Evolutionary conservation across 2,888 invertebrate species (phyloP).

Genomic region (Mellilla xanthometata): DNA sequence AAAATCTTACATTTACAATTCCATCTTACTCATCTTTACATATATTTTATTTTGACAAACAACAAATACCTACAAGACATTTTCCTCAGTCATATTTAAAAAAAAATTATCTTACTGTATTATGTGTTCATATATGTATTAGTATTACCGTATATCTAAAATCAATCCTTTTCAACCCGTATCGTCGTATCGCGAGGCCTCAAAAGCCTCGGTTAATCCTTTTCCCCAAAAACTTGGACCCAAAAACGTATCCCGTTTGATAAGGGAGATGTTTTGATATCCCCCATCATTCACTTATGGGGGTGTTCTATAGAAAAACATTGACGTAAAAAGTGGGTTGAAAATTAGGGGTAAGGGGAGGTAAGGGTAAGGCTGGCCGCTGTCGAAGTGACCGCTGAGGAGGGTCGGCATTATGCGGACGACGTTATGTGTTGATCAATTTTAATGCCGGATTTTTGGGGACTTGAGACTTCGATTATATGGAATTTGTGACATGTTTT

Average conservation of each 20-base stretch:
- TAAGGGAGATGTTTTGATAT: constrained; percentile 80
- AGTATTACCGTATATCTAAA: background rate
- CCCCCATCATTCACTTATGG: constrained; percentile 74
- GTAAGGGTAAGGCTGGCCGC: constrained; percentile 70
- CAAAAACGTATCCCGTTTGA: constrained; percentile 49
- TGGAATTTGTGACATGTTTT: too few species aligned
- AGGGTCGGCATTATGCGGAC: constrained; percentile 79
- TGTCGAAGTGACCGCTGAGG: constrained; percentile 82
- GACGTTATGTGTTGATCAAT: constrained; percentile 82
- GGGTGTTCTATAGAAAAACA: constrained; percentile 79
- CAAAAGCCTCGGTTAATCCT: constrained; percentile 69
- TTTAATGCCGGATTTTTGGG: constrained; percentile 59
- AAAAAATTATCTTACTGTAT: too few species aligned
- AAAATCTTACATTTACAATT: too few species aligned
- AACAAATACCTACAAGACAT: too few species aligned
- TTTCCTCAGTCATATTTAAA: too few species aligned
- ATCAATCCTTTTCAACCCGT: constrained; percentile 34
- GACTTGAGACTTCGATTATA: too few species aligned
- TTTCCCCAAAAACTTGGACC: constrained; percentile 71
- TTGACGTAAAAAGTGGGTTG: constrained; percentile 81
- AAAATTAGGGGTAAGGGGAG: constrained; percentile 58
- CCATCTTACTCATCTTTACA: too few species aligned
- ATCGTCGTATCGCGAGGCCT: constrained; percentile 44
- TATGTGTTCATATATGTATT: too few species aligned
- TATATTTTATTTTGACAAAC: too few species aligned